Percentiles rank a stretch among this genome's conserved stretches.
These are phyloP conservation scores for Zygaena filipendulae DNA, from an alignment of 2,888 invertebrate genomes.

Conservation along the genomic window DNA sequence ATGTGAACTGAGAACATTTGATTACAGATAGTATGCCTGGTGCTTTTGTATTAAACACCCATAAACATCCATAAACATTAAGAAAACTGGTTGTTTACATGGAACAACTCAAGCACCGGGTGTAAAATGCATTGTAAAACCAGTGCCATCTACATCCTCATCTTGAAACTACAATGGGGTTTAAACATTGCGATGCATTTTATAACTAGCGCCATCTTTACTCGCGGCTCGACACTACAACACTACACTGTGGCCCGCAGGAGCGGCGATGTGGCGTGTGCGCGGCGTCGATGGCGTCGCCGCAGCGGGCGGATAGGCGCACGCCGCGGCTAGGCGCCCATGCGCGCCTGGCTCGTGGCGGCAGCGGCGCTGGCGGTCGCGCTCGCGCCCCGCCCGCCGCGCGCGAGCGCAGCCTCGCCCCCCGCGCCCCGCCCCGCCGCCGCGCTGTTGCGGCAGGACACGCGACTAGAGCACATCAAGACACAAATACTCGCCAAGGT, in stretches of 20 bases:
- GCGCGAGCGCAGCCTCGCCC: conserved; percentile 31
- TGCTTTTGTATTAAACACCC: too few relatives aligned
- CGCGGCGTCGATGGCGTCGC: conserved; percentile 58
- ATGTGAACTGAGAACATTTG: too few relatives aligned
- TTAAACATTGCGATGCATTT: too few relatives aligned
- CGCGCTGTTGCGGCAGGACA: conserved; percentile 22
- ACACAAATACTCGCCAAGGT: conserved; percentile 22
- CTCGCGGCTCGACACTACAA: too few relatives aligned
- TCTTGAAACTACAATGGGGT: too few relatives aligned
- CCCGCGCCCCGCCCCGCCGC: conserved; percentile 14
- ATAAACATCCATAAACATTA: too few relatives aligned
- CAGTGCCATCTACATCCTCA: too few relatives aligned
- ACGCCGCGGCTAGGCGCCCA: conserved; percentile 55
- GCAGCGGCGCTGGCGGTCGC: conserved; percentile 62
- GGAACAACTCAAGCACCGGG: too few relatives aligned
- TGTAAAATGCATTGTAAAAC: too few relatives aligned
- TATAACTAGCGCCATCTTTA: too few relatives aligned
- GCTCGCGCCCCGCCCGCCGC: conserved; percentile 42
- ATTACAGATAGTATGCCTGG: too few relatives aligned
- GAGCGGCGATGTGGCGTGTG: conserved; percentile 56
- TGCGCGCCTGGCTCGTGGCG: conserved; percentile 58
- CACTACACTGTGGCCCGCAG: conserved; percentile 25
- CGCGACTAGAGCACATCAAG: conserved; percentile 25
- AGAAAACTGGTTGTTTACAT: too few relatives aligned
- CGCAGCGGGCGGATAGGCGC: conserved; percentile 55